A percentile compares a stretch with the other conserved stretches of the same genome.
phyloP scores from a whole-genome alignment of 2,113 vertebrate genomes.

The Phyllopteryx taeniolatus region DNA sequence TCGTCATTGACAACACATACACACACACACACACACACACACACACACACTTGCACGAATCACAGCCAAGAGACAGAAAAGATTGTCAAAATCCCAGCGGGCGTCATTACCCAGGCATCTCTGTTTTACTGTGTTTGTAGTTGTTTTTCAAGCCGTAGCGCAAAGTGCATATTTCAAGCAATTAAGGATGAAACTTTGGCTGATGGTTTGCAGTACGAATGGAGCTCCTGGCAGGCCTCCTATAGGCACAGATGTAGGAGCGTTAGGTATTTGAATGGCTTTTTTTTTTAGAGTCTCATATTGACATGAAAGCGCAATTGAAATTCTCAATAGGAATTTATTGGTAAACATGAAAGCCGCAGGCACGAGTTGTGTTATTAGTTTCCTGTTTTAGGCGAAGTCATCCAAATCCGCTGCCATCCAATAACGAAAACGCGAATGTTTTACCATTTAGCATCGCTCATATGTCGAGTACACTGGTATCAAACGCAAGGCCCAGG shows the following conservation, averaged over 20 bases:
- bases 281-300: neutral
- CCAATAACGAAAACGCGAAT: no score
- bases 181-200: constrained; percentile 19
- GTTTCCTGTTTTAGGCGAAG: neutral
- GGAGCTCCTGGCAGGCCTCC: constrained; percentile 5
- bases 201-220: constrained; percentile 23
- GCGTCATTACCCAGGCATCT: constrained; percentile 60
- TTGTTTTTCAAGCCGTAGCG: constrained; percentile 27
- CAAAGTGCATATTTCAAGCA: constrained; percentile 8
- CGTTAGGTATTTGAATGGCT: neutral
- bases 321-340: neutral
- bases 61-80: neutral
- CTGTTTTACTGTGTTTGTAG: constrained; percentile 31
- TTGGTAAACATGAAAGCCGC: neutral
- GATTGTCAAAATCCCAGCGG: constrained; percentile 39
- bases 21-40: no score
- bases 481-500: no score
- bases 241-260: neutral
- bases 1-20: constrained; percentile 32
- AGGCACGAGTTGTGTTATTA: neutral
- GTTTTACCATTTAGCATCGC: no score
- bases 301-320: neutral
- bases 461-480: no score
- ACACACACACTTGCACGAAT: neutral
- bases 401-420: neutral